These are phyloP conservation scores for Chironomus riparius DNA, from an alignment of 2,888 invertebrate genomes.

Conservation along the genomic window DNA sequence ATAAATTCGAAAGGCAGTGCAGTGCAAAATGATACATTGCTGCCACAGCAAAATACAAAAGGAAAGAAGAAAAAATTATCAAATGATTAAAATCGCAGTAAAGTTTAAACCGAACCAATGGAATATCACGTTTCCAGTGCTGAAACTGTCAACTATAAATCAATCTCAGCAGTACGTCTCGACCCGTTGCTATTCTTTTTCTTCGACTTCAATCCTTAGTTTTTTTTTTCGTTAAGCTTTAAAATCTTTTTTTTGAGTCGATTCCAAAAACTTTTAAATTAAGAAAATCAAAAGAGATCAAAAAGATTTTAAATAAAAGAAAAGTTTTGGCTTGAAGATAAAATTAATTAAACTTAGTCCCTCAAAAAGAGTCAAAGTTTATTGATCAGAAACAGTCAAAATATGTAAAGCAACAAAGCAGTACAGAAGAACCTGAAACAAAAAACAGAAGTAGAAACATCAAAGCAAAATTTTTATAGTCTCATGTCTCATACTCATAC, in stretches of 20 bases:
- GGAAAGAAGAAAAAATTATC: neutral
- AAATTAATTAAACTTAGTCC: neutral
- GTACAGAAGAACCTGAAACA: neutral
- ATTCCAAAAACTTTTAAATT: too few species aligned
- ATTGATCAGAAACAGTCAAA: neutral
- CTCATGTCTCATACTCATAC: neutral
- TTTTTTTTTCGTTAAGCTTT: neutral
- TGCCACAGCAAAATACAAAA: neutral
- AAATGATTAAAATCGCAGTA: conserved; percentile 22
- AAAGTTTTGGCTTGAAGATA: neutral
- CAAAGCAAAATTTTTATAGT: neutral
- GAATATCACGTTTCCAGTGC: conserved; percentile 25
- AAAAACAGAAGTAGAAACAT: neutral
- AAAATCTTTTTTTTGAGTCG: too few species aligned
- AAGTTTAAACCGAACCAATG: conserved; percentile 9
- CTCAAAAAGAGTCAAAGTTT: neutral
- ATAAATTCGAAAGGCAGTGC: neutral
- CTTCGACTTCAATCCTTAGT: neutral
- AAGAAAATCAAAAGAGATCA: neutral
- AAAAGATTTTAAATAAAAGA: neutral
- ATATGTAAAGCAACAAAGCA: neutral
- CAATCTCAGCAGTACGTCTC: conserved; percentile 19
- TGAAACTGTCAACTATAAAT: conserved; percentile 24
- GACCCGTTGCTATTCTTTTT: neutral
- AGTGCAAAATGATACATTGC: neutral